Conservation (phyloP, 2,888 invertebrate species). For the Choristoneura rosaceana region DNA sequence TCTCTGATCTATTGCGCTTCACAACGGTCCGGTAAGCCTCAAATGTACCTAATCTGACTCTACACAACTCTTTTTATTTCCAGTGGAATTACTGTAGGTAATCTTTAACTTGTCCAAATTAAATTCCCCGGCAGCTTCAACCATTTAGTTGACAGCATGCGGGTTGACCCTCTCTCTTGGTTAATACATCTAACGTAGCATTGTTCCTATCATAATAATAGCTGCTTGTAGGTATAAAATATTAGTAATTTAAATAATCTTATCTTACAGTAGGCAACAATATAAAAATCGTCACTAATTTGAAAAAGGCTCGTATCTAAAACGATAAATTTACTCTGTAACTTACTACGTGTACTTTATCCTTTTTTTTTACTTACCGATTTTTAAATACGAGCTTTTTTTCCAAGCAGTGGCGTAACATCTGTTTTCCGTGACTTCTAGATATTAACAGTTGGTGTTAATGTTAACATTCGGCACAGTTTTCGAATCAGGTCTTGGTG, state of each 20-base stretch:
- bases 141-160: slow-evolving; percentile 30
- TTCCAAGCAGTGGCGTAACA: slow-evolving; percentile 21
- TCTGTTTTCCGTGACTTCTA: slow-evolving; percentile 34
- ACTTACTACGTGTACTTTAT: slow-evolving; percentile 1
- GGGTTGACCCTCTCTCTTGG: slow-evolving; percentile 23
- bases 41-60: neutral
- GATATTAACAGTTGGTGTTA: slow-evolving; percentile 61
- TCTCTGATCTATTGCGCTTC: neutral
- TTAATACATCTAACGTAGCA: slow-evolving; percentile 18
- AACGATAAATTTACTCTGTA: neutral
- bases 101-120: slow-evolving; percentile 29
- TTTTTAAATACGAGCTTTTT: neutral
- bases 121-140: slow-evolving; percentile 9
- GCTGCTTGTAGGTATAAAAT: slow-evolving; percentile 38
- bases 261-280: slow-evolving; percentile 43
- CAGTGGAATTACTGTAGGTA: slow-evolving; percentile 9
- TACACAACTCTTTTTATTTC: slow-evolving; percentile 11
- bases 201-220: slow-evolving; percentile 20
- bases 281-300: slow-evolving; percentile 15
- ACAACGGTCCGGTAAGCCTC: neutral
- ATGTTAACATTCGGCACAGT: slow-evolving; percentile 51
- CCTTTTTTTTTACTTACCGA: neutral
- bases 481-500: slow-evolving; percentile 73
- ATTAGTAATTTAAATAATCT: slow-evolving; percentile 40
- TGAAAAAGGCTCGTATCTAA: slow-evolving; percentile 3